Evolutionary conservation across 2,797 vertebrate genomes (phyloP), one percentile per base, ranked within the genome.

Genomic region (Myripristis murdjan): DNA sequence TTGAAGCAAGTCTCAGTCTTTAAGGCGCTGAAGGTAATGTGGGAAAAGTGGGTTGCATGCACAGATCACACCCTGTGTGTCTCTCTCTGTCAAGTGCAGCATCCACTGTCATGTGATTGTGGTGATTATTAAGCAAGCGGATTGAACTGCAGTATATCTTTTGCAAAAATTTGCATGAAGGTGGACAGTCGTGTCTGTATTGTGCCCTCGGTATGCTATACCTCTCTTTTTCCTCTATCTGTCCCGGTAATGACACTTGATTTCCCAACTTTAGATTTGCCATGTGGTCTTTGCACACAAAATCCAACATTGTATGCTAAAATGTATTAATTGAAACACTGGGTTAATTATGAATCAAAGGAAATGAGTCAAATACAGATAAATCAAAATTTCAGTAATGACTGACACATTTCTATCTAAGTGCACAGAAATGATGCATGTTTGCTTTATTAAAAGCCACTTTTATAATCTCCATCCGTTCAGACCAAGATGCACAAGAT

Each of bases 21-120:
- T 96, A 98, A 97, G 96, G 95, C 95, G 82, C 93, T 97, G 60
- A 99, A 99, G 98, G 98, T 99, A 99, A 97, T 79, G 87, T 91
- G 84, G 91, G 83, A 87, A 53, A 85, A 92, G 78, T 53, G 80
- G 76, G 64, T 41, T 81, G 86, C 88, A 90, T 90, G 87, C 11
- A 59, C 70, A 75, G 46, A 78, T 80, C 78, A 68, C 81, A 72
- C 70, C 81, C 54, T 18, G 52, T 79, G 52, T 70, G 24, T 44
- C 75, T 57, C 58, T 35, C 33, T 39, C 24, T 37, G 51, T 43
- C 22, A 14, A 73, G 56, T 78, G 82, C 81, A 66, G 75, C 75
- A 55, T 77, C 51, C 72, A 65, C 0, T 16, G 22, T 77, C 56
- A 72, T 64, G 79, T 81, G 54, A 68, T 52, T 79, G 73, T 80